Evolutionary conservation across 2,797 vertebrate species (phyloP).

Genomic region (Taeniopygia guttata): DNA sequence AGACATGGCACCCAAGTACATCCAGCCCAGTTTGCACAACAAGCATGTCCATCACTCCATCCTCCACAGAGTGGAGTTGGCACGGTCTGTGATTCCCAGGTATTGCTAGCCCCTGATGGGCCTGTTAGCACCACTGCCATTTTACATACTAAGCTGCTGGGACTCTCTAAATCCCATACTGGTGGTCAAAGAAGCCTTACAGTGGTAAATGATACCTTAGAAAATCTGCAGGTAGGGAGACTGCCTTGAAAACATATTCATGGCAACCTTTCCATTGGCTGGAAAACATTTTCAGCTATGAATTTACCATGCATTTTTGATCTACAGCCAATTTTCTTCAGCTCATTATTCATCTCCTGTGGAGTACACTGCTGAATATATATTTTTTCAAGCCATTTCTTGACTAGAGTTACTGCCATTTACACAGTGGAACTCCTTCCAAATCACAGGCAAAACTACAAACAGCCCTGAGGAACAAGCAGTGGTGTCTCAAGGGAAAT

Average conservation of each 20-base stretch:
- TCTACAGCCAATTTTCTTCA: neutral
- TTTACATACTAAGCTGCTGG: neutral
- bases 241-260: neutral
- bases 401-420: neutral
- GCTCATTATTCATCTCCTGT: neutral
- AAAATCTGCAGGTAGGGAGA: neutral
- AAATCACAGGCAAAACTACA: neutral
- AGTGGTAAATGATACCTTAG: neutral
- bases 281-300: neutral
- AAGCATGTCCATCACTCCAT: neutral
- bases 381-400: neutral
- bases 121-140: neutral
- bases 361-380: neutral
- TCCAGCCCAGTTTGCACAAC: neutral
- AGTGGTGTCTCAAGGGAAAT: constrained; percentile 26
- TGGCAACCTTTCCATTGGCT: neutral
- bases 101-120: neutral
- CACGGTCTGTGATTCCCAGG: neutral
- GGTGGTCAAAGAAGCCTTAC: neutral
- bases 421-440: neutral
- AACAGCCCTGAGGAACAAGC: neutral
- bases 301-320: neutral
- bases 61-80: neutral
- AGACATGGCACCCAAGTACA: too few relatives aligned
- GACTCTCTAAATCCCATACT: neutral